These are phyloP conservation scores for Capitulum mitella DNA, from an alignment of 2,888 invertebrate species.

Conservation along the genomic window DNA sequence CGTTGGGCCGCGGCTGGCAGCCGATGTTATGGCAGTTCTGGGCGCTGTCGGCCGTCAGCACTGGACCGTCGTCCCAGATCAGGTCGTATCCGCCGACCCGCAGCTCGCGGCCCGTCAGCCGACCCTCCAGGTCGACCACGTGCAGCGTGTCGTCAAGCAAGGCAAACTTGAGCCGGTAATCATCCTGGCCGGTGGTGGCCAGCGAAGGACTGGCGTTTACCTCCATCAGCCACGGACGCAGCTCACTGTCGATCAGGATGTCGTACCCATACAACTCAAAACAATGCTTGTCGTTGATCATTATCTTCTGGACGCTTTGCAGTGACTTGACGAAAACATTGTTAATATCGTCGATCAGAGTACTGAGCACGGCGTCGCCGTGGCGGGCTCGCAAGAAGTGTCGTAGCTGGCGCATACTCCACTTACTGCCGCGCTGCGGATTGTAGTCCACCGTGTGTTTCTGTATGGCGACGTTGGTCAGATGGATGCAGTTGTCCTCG, in stretches of 20 bases:
- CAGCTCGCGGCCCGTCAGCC: constrained; percentile 51
- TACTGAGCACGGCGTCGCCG: constrained; percentile 48
- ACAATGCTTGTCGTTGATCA: constrained; percentile 55
- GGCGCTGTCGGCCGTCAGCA: constrained; percentile 36
- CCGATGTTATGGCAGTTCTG: not conserved
- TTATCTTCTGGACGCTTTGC: constrained; percentile 50
- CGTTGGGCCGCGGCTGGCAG: constrained; percentile 36
- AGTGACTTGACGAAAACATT: constrained; percentile 52
- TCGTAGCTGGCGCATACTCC: constrained; percentile 51
- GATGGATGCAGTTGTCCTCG: constrained; percentile 52
- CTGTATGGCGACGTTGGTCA: constrained; percentile 55
- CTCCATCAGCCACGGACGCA: constrained; percentile 84
- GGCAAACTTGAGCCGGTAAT: constrained; percentile 53
- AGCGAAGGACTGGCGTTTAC: constrained; percentile 76
- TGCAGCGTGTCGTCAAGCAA: constrained; percentile 54
- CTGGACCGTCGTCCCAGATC: constrained; percentile 52
- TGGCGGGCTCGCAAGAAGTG: constrained; percentile 52
- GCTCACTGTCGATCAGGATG: constrained; percentile 65
- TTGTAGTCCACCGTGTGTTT: constrained; percentile 50
- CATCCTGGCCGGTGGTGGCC: constrained; percentile 54
- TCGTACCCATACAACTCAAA: constrained; percentile 90
- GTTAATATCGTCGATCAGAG: constrained; percentile 48
- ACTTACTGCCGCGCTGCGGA: constrained; percentile 51
- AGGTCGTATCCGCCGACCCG: constrained; percentile 55
- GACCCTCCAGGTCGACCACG: constrained; percentile 53